Conservation (phyloP, 1,140 invertebrate genomes). For the Plectus sambesii region DNA sequence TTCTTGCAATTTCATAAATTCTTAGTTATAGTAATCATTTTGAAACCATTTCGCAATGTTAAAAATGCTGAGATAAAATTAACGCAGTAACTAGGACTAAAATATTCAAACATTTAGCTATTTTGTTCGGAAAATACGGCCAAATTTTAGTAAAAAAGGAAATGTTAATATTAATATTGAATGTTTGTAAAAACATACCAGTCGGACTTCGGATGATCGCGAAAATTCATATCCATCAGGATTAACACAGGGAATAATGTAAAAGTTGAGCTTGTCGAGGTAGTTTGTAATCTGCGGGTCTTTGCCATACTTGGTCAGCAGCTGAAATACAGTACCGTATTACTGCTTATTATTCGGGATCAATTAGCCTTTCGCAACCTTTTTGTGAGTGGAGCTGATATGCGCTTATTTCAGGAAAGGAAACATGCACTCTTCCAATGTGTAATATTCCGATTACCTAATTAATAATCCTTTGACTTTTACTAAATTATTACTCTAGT, state of each 20-base stretch:
- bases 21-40: too few relatives aligned
- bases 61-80: conserved; percentile 4
- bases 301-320: conserved; percentile 33
- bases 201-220: conserved; percentile 18
- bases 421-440: too few relatives aligned
- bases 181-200: too few relatives aligned
- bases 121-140: too few relatives aligned
- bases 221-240: conserved; percentile 45
- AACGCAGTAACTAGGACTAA: background rate
- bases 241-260: conserved; percentile 49
- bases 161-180: too few relatives aligned
- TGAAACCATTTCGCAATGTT: conserved; percentile 23
- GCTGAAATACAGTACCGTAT: conserved; percentile 30
- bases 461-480: too few relatives aligned
- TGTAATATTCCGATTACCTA: too few relatives aligned
- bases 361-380: background rate
- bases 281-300: conserved; percentile 38
- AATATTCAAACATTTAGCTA: conserved; percentile 4
- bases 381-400: too few relatives aligned
- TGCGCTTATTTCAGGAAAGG: too few relatives aligned
- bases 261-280: conserved; percentile 47
- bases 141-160: too few relatives aligned
- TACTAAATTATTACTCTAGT: too few relatives aligned
- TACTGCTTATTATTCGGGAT: conserved; percentile 1
- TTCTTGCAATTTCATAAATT: too few relatives aligned